Evolutionary conservation across 2,113 vertebrate genomes (phyloP).

Genomic region (Platysternon megacephalum): DNA sequence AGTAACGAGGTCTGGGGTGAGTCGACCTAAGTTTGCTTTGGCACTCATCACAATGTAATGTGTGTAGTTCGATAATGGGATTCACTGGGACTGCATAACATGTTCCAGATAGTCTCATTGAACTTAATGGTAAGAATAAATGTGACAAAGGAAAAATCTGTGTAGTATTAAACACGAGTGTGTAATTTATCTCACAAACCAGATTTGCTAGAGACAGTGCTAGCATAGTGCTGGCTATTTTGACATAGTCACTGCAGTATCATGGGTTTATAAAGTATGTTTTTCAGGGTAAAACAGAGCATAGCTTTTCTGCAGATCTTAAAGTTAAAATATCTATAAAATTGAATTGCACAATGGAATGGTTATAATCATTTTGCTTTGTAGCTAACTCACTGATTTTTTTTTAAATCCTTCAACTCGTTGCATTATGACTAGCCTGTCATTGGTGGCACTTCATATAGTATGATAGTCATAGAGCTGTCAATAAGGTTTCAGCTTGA

Average conservation of each 20-base stretch:
- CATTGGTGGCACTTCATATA: neutral
- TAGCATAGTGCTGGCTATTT: neutral
- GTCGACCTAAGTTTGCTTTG: neutral
- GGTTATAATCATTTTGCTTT: neutral
- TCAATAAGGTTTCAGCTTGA: neutral
- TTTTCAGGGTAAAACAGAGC: neutral
- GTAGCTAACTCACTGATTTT: neutral
- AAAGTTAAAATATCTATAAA: neutral
- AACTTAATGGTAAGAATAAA: neutral
- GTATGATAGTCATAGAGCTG: neutral
- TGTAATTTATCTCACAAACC: accelerated
- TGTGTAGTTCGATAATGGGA: neutral
- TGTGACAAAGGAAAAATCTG: neutral
- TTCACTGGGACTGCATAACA: neutral
- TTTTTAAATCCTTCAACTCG: neutral
- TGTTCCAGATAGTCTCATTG: accelerated
- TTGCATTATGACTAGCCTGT: accelerated
- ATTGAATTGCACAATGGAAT: neutral
- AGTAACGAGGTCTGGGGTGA: neutral
- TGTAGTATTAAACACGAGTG: neutral
- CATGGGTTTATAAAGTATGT: neutral
- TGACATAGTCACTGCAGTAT: neutral
- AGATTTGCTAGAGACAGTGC: neutral
- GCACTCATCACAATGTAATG: neutral
- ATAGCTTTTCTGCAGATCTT: neutral